Conservation (phyloP, 2,113 vertebrate genomes). For the Petroica traversi region DNA sequence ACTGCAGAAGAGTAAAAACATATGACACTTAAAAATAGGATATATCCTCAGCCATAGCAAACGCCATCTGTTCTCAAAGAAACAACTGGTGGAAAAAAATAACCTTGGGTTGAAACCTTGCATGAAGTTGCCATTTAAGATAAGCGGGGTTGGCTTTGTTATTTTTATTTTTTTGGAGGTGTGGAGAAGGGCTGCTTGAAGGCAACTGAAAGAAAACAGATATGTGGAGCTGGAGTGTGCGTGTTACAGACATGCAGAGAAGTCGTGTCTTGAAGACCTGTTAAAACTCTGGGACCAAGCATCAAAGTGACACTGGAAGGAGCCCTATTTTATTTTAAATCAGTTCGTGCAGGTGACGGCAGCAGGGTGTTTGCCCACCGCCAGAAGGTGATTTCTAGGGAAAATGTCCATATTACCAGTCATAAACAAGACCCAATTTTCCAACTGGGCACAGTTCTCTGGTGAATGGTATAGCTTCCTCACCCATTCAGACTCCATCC, state of each 20-base stretch:
- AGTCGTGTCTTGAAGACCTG: not conserved
- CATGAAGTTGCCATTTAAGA: constrained; percentile 52
- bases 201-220: not conserved
- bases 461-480: not conserved
- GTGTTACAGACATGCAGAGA: not conserved
- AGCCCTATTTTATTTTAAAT: not conserved
- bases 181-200: not conserved
- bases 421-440: not conserved
- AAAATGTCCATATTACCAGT: not conserved
- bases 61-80: constrained; percentile 55
- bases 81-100: constrained; percentile 59
- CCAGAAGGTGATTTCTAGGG: not conserved
- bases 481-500: not conserved
- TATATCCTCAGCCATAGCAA: constrained; percentile 35
- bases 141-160: constrained; percentile 1
- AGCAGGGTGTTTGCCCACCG: not conserved
- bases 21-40: constrained; percentile 63
- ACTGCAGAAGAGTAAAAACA: constrained; percentile 41
- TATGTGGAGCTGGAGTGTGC: not conserved
- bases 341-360: not conserved
- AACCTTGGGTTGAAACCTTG: constrained; percentile 53
- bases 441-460: not conserved
- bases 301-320: not conserved
- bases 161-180: constrained; percentile 39
- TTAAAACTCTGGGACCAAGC: not conserved